These are phyloP conservation scores for Calyptomena viridis DNA, from an alignment of 2,113 vertebrate genomes.

Conservation along the genomic window DNA sequence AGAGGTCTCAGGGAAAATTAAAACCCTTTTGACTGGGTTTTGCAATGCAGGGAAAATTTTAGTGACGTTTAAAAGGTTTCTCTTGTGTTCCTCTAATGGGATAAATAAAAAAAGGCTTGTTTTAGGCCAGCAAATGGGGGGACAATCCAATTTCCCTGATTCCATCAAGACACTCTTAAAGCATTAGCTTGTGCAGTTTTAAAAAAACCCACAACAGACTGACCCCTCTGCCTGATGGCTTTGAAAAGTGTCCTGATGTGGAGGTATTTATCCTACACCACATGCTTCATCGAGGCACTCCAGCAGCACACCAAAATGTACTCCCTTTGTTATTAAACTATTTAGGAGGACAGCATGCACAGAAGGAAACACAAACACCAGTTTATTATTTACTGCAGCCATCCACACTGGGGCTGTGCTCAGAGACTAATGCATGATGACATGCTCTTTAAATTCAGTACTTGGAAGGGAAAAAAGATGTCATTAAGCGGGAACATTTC, in stretches of 20 bases:
- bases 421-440: background rate
- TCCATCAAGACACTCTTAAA: conserved; percentile 92
- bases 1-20: conserved; percentile 78
- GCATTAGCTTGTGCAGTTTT: conserved; percentile 85
- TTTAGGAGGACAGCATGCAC: conserved; percentile 43
- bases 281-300: conserved; percentile 59
- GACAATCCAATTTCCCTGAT: conserved; percentile 99
- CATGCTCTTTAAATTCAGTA: background rate
- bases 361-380: conserved; percentile 11
- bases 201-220: conserved; percentile 73
- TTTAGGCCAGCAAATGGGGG: conserved; percentile 94
- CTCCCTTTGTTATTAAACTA: conserved; percentile 60
- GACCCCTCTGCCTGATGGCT: conserved; percentile 81
- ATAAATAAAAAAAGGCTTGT: conserved; percentile 87
- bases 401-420: background rate
- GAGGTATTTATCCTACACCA: conserved; percentile 70
- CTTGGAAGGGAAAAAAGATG: background rate
- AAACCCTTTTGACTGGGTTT: conserved; percentile 80
- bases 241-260: conserved; percentile 75
- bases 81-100: conserved; percentile 89
- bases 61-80: conserved; percentile 90
- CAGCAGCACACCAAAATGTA: conserved; percentile 54
- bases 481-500: background rate
- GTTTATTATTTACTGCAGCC: conserved; percentile 46
- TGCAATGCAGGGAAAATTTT: conserved; percentile 86